Percentiles rank a stretch among this genome's conserved stretches.
Conservation (phyloP, 2,797 vertebrate species). For the Netta rufina region DNA sequence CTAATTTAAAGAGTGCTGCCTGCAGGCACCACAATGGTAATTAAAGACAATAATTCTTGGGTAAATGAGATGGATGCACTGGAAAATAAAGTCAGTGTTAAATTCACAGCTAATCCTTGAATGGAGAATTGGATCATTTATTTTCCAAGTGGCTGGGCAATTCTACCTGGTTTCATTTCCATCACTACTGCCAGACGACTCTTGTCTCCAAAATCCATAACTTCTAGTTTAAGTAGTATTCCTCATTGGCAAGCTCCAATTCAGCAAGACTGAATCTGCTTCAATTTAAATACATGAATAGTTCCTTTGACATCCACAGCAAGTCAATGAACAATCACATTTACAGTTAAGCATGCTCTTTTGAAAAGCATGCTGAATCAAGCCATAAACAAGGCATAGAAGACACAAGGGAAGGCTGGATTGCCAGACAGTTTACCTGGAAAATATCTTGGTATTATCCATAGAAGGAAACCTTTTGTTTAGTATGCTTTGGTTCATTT, state of each 20-base stretch:
- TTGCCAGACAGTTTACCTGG: neutral
- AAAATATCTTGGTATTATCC: neutral
- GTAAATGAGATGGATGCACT: conserved; percentile 53
- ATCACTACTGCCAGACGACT: conserved; percentile 60
- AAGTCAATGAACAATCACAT: conserved; percentile 1
- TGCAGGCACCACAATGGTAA: conserved; percentile 40
- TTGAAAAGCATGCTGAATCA: neutral
- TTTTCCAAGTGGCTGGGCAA: conserved; percentile 50
- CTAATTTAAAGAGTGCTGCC: conserved; percentile 39
- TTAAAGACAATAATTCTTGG: conserved; percentile 56
- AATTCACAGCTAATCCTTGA: conserved; percentile 57
- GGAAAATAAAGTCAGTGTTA: conserved; percentile 54
- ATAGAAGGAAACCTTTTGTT: neutral
- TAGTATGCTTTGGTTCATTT: neutral
- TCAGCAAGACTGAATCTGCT: conserved; percentile 12
- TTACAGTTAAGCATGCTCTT: neutral
- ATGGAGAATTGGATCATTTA: conserved; percentile 54
- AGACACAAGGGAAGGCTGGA: neutral
- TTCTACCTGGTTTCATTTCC: conserved; percentile 66
- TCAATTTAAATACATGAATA: conserved; percentile 33
- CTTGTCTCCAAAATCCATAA: conserved; percentile 47
- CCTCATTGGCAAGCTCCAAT: conserved; percentile 17
- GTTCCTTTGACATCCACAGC: conserved; percentile 19
- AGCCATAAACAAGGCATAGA: neutral
- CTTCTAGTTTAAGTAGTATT: conserved; percentile 46